phyloP scores from a whole-genome alignment of 2,113 vertebrate species.

The Oceanodroma tethys region DNA sequence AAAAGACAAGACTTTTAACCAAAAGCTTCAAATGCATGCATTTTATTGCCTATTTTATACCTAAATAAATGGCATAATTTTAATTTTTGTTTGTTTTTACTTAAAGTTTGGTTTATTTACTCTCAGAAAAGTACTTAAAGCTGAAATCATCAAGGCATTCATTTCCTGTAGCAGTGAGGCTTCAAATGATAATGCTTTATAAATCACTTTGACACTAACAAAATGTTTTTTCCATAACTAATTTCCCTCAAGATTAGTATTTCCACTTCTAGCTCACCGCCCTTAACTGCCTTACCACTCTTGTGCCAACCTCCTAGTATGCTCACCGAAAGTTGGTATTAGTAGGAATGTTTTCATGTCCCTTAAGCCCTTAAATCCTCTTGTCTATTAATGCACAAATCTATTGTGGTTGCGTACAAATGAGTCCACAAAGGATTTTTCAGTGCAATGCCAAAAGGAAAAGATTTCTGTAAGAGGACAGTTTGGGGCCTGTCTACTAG shows the following conservation, averaged over 20 bases:
- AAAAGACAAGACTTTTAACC: not conserved
- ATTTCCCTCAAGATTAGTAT: not conserved
- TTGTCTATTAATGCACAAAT: not conserved
- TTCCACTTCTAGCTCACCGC: not conserved
- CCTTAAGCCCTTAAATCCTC: not conserved
- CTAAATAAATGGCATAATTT: not conserved
- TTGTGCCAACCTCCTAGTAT: not conserved
- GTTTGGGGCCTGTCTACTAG: not conserved
- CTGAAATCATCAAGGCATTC: not conserved
- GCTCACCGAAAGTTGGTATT: not conserved
- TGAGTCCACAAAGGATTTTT: not conserved
- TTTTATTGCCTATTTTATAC: not conserved
- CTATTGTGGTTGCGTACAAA: not conserved
- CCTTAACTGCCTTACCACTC: accelerated
- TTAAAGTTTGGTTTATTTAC: not conserved
- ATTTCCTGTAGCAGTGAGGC: not conserved
- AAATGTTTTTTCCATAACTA: not conserved
- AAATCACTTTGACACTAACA: not conserved
- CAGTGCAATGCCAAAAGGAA: not conserved
- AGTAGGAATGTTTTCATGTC: not conserved
- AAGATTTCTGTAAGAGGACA: not conserved
- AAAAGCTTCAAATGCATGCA: not conserved
- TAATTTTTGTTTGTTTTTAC: not conserved
- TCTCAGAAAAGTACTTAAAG: not conserved
- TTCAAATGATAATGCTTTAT: not conserved